Percentiles rank a stretch among this genome's conserved stretches.
Evolutionary conservation across 2,113 vertebrate species (phyloP).

Genomic region (Hucho hucho): DNA sequence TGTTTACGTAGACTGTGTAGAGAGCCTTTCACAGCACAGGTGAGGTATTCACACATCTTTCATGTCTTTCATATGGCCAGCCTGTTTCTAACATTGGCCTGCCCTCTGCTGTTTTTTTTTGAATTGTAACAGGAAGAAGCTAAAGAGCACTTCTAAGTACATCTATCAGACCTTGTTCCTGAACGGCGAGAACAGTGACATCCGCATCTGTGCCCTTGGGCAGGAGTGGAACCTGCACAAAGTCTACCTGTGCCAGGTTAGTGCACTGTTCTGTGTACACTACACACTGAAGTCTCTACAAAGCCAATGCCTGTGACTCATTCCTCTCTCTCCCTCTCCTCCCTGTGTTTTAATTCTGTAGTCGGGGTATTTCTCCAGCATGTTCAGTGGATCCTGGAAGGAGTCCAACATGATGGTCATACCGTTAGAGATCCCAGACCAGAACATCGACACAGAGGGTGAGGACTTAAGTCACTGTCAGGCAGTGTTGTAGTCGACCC

Average conservation of each 20-base stretch:
- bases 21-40: background rate
- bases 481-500: too few relatives aligned
- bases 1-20: too few relatives aligned
- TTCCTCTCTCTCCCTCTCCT: background rate
- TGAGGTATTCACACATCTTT: background rate
- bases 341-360: constrained; percentile 46
- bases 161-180: constrained; percentile 97
- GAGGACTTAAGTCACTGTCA: constrained; percentile 18
- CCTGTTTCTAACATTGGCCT: background rate
- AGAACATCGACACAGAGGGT: constrained; percentile 97
- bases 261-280: constrained; percentile 30
- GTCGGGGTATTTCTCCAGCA: constrained; percentile 98
- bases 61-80: background rate
- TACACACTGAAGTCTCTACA: background rate
- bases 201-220: constrained; percentile 92
- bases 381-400: constrained; percentile 99
- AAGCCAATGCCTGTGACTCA: background rate
- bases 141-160: constrained; percentile 94
- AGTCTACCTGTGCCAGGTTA: constrained; percentile 94
- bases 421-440: constrained; percentile 94
- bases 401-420: constrained; percentile 94
- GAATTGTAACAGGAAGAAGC: constrained; percentile 82
- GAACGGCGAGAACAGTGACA: constrained; percentile 95
- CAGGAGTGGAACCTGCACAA: constrained; percentile 98
- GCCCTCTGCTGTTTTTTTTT: constrained; percentile 12